These are phyloP conservation scores for Balaenoptera acutorostrata DNA, from an alignment of 2,113 vertebrate species.

Conservation along the genomic window DNA sequence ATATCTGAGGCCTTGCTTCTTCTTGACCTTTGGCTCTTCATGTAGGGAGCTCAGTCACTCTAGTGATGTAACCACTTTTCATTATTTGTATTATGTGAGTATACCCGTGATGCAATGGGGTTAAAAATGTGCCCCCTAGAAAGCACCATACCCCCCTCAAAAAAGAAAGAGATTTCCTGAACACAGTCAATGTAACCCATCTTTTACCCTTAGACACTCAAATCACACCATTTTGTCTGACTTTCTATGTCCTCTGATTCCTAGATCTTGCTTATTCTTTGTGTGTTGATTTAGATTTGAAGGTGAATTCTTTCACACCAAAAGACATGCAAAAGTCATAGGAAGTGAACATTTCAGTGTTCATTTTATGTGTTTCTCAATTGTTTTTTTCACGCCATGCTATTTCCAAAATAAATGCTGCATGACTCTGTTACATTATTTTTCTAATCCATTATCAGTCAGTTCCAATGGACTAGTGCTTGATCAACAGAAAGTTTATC, in stretches of 20 bases:
- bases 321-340: not conserved
- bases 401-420: not conserved
- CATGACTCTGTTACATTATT: not conserved
- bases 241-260: not conserved
- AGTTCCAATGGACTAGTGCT: not conserved
- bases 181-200: not conserved
- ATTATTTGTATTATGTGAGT: not conserved
- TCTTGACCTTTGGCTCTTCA: not conserved
- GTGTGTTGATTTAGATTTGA: not conserved
- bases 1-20: not conserved
- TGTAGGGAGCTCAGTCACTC: not conserved
- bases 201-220: not conserved
- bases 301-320: not conserved
- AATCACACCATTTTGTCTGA: not conserved
- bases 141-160: not conserved
- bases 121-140: not conserved
- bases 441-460: not conserved
- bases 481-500: not conserved
- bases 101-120: not conserved
- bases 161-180: not conserved
- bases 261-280: not conserved
- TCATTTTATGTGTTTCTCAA: not conserved
- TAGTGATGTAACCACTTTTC: not conserved
- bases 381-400: not conserved
- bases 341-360: not conserved